Evolutionary conservation across 2,888 invertebrate species (phyloP).

Genomic region (Scaptomyza tumidula): DNA sequence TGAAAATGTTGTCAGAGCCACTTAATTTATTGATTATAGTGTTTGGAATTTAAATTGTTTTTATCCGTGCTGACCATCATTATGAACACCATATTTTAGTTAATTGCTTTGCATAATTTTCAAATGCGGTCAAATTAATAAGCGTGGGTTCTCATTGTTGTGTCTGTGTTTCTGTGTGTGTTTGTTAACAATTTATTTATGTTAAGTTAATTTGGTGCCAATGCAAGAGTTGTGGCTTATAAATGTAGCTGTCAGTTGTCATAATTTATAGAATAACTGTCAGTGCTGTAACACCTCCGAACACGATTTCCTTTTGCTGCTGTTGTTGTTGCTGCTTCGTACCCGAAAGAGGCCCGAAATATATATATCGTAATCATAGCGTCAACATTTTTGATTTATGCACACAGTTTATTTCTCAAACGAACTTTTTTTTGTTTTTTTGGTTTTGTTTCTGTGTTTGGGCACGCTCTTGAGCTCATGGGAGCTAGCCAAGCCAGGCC

Average conservation of each 20-base stretch:
- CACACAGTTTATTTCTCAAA: conserved; percentile 63
- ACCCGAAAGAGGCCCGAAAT: conserved; percentile 46
- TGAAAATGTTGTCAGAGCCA: neutral
- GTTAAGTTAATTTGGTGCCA: conserved; percentile 58
- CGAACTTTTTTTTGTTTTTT: conserved; percentile 27
- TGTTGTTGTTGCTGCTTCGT: conserved; percentile 8
- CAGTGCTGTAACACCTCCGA: conserved; percentile 77
- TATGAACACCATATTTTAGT: conserved; percentile 45
- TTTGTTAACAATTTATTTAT: conserved; percentile 68
- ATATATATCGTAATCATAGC: conserved; percentile 75
- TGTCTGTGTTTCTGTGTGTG: conserved; percentile 19
- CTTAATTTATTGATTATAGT: conserved; percentile 24
- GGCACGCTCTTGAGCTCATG: conserved; percentile 61
- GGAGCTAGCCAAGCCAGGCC: conserved; percentile 31
- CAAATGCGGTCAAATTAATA: conserved; percentile 74
- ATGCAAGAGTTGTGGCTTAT: conserved; percentile 78
- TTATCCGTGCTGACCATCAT: conserved; percentile 57
- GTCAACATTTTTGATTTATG: conserved; percentile 79
- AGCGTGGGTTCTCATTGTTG: conserved; percentile 33
- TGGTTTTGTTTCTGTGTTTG: conserved; percentile 27
- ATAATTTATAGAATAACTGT: conserved; percentile 81
- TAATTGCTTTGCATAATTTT: conserved; percentile 73
- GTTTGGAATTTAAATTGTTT: conserved; percentile 17
- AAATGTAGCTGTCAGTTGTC: conserved; percentile 79
- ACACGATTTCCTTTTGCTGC: conserved; percentile 67